These are phyloP conservation scores for Salmo trutta DNA, from an alignment of 2,797 vertebrate species.

Conservation along the genomic window DNA sequence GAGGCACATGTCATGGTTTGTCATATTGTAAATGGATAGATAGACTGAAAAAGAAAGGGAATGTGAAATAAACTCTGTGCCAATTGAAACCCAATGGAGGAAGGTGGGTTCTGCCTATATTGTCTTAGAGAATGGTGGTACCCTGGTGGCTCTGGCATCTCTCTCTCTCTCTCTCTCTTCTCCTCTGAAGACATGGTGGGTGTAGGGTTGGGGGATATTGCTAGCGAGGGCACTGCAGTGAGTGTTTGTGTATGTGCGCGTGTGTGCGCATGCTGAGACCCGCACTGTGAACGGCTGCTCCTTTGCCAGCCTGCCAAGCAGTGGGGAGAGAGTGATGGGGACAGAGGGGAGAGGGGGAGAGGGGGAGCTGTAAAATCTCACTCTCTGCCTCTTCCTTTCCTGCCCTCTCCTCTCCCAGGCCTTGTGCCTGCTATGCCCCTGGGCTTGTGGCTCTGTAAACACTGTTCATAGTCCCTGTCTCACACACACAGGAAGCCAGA, in stretches of 20 bases:
- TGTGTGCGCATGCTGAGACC: constrained; percentile 15
- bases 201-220: background rate
- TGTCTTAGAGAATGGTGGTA: background rate
- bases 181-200: no score
- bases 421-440: constrained; percentile 12
- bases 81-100: constrained; percentile 53
- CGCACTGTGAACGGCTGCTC: constrained; percentile 21
- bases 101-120: constrained; percentile 47
- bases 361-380: background rate
- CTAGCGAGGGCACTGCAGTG: constrained; percentile 23
- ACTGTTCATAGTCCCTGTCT: constrained; percentile 4
- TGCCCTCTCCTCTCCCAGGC: background rate
- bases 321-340: constrained; percentile 10
- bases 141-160: background rate
- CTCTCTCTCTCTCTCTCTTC: constrained; percentile 1
- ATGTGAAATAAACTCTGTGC: constrained; percentile 51
- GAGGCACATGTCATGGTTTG: constrained; percentile 45
- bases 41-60: background rate
- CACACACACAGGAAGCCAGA: background rate
- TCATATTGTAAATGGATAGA: constrained; percentile 33
- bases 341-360: constrained; percentile 19
- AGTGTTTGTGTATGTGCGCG: background rate
- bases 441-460: constrained; percentile 18
- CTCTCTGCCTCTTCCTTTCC: background rate
- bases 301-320: constrained; percentile 23